Percentiles rank a stretch among this genome's conserved stretches.
These are phyloP conservation scores for Bombus affinis DNA, from an alignment of 1,140 invertebrate genomes.

Conservation along the genomic window DNA sequence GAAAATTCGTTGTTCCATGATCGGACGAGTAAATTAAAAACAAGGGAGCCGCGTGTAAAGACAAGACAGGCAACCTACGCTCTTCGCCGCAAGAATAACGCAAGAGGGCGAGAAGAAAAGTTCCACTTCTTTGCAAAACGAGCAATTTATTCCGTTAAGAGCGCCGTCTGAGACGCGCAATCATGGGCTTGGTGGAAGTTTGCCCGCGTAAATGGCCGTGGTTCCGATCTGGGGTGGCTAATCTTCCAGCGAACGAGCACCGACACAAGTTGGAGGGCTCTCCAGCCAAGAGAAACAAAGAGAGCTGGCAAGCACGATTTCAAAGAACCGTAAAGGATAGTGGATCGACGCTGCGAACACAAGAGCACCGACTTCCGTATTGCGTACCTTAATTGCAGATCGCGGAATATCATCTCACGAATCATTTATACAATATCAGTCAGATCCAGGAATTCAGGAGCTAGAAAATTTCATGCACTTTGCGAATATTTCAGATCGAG, in stretches of 20 bases:
- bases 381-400: background rate
- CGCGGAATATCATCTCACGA: background rate
- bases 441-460: background rate
- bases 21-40: background rate
- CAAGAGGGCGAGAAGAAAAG: constrained; percentile 39
- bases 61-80: background rate
- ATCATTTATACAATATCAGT: background rate
- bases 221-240: constrained; percentile 65
- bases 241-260: constrained; percentile 69
- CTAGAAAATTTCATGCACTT: background rate
- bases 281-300: constrained; percentile 75
- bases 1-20: background rate
- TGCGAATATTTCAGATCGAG: background rate
- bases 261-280: constrained; percentile 76
- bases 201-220: constrained; percentile 65
- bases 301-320: background rate
- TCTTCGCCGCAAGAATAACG: constrained; percentile 4
- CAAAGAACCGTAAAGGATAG: constrained; percentile 29
- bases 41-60: background rate
- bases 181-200: constrained; percentile 62
- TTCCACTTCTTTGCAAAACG: constrained; percentile 47
- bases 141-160: constrained; percentile 67
- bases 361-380: constrained; percentile 5
- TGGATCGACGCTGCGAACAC: background rate
- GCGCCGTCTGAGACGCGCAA: constrained; percentile 56